Conservation (phyloP, 2,888 invertebrate species). For the Cosmia pyralina region DNA sequence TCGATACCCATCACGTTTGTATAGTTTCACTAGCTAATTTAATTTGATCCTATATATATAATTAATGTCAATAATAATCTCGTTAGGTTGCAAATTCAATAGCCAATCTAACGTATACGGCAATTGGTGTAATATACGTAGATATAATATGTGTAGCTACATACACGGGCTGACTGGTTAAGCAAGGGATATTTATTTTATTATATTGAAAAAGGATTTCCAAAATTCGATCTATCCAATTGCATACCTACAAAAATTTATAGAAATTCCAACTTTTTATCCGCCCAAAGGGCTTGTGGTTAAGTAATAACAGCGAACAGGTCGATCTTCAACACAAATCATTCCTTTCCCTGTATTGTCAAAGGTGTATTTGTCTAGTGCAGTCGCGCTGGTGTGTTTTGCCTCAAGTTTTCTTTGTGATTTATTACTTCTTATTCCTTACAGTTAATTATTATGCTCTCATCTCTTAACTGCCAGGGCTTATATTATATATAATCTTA, state of each 20-base stretch:
- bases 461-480: no score
- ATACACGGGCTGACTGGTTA: not conserved
- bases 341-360: not conserved
- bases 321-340: no score
- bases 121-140: not conserved
- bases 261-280: no score
- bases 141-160: not conserved
- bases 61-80: conserved; percentile 8
- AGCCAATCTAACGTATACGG: conserved; percentile 8
- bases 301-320: not conserved
- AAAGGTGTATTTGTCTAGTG: not conserved
- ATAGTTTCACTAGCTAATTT: no score
- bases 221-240: not conserved
- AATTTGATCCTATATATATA: no score
- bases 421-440: not conserved
- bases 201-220: not conserved
- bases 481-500: no score
- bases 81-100: conserved; percentile 51
- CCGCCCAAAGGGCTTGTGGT: not conserved
- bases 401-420: not conserved
- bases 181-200: not conserved
- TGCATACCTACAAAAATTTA: not conserved
- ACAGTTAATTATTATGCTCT: not conserved
- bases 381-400: not conserved
- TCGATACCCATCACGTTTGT: no score